Evolutionary conservation across 2,113 vertebrate genomes (phyloP).

Genomic region (Zootoca vivipara): DNA sequence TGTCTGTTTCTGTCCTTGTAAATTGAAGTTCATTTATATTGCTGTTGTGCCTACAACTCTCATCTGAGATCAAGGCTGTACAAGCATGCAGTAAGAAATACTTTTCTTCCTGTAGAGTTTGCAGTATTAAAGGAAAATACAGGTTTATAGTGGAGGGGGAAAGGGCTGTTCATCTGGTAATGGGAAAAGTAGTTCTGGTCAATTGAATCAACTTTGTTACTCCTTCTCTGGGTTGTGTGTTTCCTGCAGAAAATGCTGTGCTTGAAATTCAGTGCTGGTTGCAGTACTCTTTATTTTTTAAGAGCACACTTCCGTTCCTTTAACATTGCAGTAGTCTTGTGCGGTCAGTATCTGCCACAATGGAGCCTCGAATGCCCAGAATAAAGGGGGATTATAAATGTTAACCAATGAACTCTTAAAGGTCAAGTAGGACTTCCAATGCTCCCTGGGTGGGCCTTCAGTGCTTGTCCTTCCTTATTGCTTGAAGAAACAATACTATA

Average conservation of each 20-base stretch:
- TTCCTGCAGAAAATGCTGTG: not conserved
- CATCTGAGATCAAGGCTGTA: not conserved
- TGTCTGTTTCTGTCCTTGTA: conserved; percentile 28
- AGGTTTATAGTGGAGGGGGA: not conserved
- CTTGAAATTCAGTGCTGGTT: not conserved
- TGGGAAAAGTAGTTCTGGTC: not conserved
- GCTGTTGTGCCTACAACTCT: not conserved
- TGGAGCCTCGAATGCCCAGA: not conserved
- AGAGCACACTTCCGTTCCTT: not conserved
- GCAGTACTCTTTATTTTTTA: not conserved
- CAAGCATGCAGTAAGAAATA: not conserved
- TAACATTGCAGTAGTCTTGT: not conserved
- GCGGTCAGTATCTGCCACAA: not conserved
- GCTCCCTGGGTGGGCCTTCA: not conserved
- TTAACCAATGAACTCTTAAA: not conserved
- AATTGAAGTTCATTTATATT: conserved; percentile 27
- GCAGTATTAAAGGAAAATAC: not conserved
- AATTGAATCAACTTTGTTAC: not conserved
- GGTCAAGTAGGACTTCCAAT: not conserved
- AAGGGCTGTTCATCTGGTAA: not conserved
- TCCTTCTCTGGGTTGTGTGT: not conserved
- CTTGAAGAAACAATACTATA: not conserved
- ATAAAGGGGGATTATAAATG: not conserved
- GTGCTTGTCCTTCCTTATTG: not conserved
- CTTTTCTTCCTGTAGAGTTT: not conserved